These are phyloP conservation scores for Sebastolobus alascanus DNA, from an alignment of 2,797 vertebrate genomes.

Conservation along the genomic window DNA sequence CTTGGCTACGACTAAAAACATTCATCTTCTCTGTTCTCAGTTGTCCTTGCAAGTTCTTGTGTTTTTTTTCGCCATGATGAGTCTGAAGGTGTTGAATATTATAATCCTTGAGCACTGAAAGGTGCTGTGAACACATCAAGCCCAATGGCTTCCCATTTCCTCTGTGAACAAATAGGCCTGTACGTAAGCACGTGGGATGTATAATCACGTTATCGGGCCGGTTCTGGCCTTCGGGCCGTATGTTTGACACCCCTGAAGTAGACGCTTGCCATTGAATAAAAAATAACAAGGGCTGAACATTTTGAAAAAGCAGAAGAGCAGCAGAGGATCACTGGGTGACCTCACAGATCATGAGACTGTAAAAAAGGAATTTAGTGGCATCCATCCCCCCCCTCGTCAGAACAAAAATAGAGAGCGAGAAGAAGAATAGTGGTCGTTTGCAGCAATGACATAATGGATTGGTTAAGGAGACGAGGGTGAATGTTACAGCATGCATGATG, in stretches of 20 bases:
- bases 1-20: too few species aligned
- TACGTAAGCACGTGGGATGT: too few species aligned
- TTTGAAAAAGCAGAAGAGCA: not conserved
- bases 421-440: not conserved
- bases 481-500: not conserved
- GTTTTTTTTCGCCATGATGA: too few species aligned
- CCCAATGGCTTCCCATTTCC: too few species aligned
- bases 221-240: too few species aligned
- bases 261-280: not conserved
- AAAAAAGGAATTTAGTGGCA: not conserved
- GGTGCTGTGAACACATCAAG: too few species aligned
- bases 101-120: too few species aligned
- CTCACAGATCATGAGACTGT: not conserved
- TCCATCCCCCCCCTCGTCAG: not conserved
- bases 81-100: too few species aligned
- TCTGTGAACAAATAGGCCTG: too few species aligned
- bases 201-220: too few species aligned
- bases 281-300: not conserved
- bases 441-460: slow-evolving; percentile 12
- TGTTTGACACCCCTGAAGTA: not conserved
- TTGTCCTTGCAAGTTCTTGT: too few species aligned
- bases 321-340: not conserved
- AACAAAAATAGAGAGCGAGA: not conserved
- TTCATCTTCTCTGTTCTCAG: too few species aligned
- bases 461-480: slow-evolving; percentile 12